Evolutionary conservation across 2,113 vertebrate species (phyloP).

Genomic region (Eonycteris spelaea): DNA sequence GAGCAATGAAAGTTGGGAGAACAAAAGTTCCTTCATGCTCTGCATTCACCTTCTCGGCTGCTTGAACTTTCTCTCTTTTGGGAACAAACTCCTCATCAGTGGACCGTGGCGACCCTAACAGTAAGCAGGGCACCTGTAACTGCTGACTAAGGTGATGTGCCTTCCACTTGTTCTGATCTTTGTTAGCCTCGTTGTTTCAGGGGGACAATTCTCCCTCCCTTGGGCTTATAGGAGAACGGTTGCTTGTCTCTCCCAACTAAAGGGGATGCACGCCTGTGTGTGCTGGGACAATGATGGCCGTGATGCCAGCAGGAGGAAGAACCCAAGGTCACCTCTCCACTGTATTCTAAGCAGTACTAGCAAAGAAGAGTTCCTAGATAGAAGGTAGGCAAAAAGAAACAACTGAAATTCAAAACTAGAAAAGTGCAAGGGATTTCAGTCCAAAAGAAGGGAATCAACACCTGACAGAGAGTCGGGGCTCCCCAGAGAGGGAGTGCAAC

Average conservation of each 20-base stretch:
- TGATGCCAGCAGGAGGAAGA: rapidly evolving
- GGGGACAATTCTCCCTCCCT: not conserved
- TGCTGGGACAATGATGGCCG: not conserved
- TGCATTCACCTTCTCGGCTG: not conserved
- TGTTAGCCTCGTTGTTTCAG: not conserved
- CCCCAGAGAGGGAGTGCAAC: not conserved
- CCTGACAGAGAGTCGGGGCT: not conserved
- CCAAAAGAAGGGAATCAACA: not conserved
- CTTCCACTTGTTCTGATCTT: not conserved
- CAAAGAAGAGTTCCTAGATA: not conserved
- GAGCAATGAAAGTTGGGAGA: not conserved
- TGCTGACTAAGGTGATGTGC: not conserved
- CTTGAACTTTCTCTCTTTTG: not conserved
- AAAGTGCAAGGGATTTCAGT: not conserved
- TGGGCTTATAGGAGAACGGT: not conserved
- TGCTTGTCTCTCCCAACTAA: not conserved
- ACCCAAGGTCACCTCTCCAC: not conserved
- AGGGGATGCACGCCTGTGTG: not conserved
- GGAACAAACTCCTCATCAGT: not conserved
- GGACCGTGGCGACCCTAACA: not conserved
- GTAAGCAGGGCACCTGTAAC: rapidly evolving
- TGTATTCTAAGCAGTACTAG: not conserved
- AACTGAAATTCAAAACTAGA: not conserved
- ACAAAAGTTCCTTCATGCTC: not conserved
- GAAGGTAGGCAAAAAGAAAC: not conserved